phyloP scores from a whole-genome alignment of 2,113 vertebrate genomes.

The Gambusia holbrooki region DNA sequence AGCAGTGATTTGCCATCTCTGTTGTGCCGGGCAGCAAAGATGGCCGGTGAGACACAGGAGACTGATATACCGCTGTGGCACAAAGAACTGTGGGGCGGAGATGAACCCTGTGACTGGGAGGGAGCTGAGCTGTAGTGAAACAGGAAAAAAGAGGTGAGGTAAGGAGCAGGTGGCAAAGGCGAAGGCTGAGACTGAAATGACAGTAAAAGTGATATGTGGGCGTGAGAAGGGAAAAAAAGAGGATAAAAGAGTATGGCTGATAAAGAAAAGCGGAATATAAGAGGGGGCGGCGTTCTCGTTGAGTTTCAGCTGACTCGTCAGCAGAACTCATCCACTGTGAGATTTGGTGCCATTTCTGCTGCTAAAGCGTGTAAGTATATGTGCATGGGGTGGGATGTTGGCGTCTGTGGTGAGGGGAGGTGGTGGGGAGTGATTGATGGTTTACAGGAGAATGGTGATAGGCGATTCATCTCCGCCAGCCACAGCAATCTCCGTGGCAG shows the following conservation, averaged over 20 bases:
- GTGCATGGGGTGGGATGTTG: slow-evolving; percentile 10
- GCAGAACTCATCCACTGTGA: slow-evolving; percentile 59
- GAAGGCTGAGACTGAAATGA: slow-evolving; percentile 45
- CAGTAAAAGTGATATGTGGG: slow-evolving; percentile 53
- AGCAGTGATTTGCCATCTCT: slow-evolving; percentile 76
- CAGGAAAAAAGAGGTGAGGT: slow-evolving; percentile 36
- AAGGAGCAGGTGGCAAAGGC: slow-evolving; percentile 51
- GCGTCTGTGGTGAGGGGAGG: slow-evolving; percentile 63
- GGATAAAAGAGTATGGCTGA: slow-evolving; percentile 20
- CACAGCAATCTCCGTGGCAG: slow-evolving; percentile 67
- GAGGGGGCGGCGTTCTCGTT: slow-evolving; percentile 26
- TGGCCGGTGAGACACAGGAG: slow-evolving; percentile 61
- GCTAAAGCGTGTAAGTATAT: slow-evolving; percentile 25
- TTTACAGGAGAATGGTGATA: slow-evolving; percentile 78
- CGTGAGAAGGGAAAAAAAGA: background rate
- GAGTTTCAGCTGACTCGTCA: slow-evolving; percentile 67
- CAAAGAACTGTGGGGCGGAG: slow-evolving; percentile 52
- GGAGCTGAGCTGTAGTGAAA: slow-evolving; percentile 54
- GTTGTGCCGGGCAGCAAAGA: slow-evolving; percentile 57
- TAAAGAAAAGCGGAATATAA: slow-evolving; percentile 19
- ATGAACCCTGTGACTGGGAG: slow-evolving; percentile 55
- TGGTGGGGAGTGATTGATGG: slow-evolving; percentile 81
- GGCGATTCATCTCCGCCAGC: slow-evolving; percentile 78
- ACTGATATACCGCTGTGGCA: slow-evolving; percentile 54
- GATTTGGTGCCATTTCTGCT: slow-evolving; percentile 44